phyloP scores from a whole-genome alignment of 1,140 invertebrate genomes.

The Papilio glaucus region DNA sequence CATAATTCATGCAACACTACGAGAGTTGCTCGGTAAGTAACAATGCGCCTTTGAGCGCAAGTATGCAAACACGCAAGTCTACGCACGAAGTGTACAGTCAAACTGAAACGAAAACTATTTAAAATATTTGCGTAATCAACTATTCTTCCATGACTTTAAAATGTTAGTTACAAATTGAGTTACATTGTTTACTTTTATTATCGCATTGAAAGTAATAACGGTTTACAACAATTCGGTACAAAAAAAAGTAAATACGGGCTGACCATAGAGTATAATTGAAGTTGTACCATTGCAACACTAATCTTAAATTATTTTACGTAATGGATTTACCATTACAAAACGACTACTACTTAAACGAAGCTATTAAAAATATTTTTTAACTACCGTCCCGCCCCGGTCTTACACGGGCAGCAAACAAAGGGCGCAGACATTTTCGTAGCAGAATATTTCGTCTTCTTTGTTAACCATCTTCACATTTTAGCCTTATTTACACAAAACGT shows the following conservation, averaged over 20 bases:
- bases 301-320: too few species aligned
- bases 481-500: too few species aligned
- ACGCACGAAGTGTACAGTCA: not conserved
- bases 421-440: not conserved
- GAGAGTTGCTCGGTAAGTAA: not conserved
- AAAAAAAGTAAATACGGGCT: not conserved
- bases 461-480: too few species aligned
- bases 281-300: not conserved
- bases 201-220: not conserved
- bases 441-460: too few species aligned
- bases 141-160: not conserved
- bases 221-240: not conserved
- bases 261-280: conserved; percentile 5
- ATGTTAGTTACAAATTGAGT: not conserved
- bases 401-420: not conserved
- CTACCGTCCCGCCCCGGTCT: not conserved
- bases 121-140: not conserved
- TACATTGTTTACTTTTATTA: not conserved
- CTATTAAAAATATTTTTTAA: not conserved
- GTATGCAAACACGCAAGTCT: not conserved
- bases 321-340: too few species aligned
- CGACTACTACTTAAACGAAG: too few species aligned
- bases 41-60: not conserved
- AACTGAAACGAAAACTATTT: not conserved
- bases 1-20: not conserved